These are phyloP conservation scores for Malacoraja senta DNA, from an alignment of 2,797 vertebrate species.

Conservation along the genomic window DNA sequence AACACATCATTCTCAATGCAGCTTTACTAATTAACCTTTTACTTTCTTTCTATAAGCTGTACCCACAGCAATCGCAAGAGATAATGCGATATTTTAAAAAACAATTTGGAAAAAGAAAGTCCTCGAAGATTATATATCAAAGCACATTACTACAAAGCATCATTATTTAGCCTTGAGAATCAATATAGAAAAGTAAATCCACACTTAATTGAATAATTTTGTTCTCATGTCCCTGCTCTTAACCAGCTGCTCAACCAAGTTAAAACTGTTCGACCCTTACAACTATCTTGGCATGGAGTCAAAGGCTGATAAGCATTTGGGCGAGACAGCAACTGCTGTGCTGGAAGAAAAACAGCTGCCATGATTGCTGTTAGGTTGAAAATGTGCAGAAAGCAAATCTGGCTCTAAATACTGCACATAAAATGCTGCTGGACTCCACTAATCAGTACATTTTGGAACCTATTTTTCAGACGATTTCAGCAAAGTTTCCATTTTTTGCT, in stretches of 20 bases:
- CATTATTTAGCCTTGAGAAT: constrained; percentile 5
- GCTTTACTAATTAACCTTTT: constrained; percentile 51
- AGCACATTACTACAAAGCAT: not conserved
- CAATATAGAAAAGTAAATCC: constrained; percentile 28
- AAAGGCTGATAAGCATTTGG: constrained; percentile 70
- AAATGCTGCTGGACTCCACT: constrained; percentile 50
- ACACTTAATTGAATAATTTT: constrained; percentile 40
- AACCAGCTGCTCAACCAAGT: constrained; percentile 54
- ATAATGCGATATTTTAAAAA: constrained; percentile 12
- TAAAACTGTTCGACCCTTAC: constrained; percentile 58
- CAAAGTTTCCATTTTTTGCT: constrained; percentile 12
- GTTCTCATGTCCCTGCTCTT: constrained; percentile 51
- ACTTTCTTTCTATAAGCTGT: constrained; percentile 39
- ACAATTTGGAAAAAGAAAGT: constrained; percentile 19
- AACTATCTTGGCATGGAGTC: constrained; percentile 68
- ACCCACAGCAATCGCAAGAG: constrained; percentile 45
- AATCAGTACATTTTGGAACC: constrained; percentile 39
- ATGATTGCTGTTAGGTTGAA: constrained; percentile 61
- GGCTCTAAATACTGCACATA: constrained; percentile 45
- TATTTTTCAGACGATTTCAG: constrained; percentile 43
- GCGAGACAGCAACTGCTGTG: constrained; percentile 63
- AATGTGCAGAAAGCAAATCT: constrained; percentile 46
- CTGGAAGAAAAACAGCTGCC: constrained; percentile 72
- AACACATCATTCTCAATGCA: constrained; percentile 42
- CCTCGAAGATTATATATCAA: not conserved